Percentiles rank a stretch among this genome's conserved stretches.
Evolutionary conservation across 1,140 invertebrate species (phyloP).

Genomic region (Paramacrobiotus metropolitanus): DNA sequence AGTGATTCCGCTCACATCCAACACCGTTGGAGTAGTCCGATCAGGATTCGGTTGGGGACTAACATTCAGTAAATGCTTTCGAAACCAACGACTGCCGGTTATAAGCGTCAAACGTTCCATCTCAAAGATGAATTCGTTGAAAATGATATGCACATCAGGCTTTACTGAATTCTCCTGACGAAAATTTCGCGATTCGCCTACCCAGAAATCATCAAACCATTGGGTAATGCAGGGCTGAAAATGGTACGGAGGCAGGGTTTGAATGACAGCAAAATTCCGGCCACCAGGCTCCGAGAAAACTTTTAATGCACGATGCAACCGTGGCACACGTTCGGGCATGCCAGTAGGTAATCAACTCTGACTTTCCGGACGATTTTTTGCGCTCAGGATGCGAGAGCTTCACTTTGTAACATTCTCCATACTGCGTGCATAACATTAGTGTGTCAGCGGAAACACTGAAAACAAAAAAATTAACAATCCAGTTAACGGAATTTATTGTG

Average conservation of each 20-base stretch:
- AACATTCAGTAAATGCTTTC: too few relatives aligned
- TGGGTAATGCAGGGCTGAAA: background rate
- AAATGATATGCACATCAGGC: too few relatives aligned
- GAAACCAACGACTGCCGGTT: too few relatives aligned
- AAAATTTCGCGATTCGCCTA: too few relatives aligned
- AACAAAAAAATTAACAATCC: background rate
- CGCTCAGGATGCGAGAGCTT: background rate
- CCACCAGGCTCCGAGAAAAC: slow-evolving; percentile 2
- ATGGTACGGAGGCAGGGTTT: background rate
- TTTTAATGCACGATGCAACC: background rate
- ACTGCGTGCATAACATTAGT: background rate
- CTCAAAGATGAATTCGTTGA: too few relatives aligned
- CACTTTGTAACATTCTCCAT: background rate
- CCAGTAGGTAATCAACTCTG: background rate
- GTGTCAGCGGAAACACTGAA: background rate
- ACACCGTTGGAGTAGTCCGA: too few relatives aligned
- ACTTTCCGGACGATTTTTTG: background rate
- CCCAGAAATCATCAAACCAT: background rate
- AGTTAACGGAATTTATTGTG: background rate
- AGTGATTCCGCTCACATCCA: background rate
- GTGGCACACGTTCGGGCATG: background rate
- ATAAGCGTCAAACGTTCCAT: too few relatives aligned
- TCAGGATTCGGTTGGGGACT: too few relatives aligned
- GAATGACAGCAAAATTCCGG: background rate
- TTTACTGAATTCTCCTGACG: too few relatives aligned